A percentile compares a stretch with the other conserved stretches of the same genome.
These are phyloP conservation scores for Megaustenia siamemsis DNA, from an alignment of 2,888 invertebrate species.

Conservation along the genomic window DNA sequence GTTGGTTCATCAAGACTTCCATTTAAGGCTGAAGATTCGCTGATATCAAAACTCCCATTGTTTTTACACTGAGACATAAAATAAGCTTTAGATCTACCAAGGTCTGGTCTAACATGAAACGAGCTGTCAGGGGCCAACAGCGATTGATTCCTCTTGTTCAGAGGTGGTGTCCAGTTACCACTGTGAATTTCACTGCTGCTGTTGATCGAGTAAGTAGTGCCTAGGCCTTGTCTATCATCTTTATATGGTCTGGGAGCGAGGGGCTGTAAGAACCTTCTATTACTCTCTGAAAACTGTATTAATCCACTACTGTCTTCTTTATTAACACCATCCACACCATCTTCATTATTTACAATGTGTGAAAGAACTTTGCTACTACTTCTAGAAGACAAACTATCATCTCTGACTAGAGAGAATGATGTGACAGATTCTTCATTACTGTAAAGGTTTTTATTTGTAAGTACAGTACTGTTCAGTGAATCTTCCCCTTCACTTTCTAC, in stretches of 20 bases:
- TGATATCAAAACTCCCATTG: background rate
- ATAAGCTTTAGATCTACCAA: background rate
- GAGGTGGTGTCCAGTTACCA: background rate
- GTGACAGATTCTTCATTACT: background rate
- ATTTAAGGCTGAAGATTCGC: background rate
- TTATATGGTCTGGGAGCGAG: background rate
- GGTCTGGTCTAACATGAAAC: background rate
- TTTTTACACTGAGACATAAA: background rate
- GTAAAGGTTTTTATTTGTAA: background rate
- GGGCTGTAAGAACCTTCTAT: constrained; percentile 23
- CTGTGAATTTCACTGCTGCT: background rate
- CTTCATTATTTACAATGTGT: background rate
- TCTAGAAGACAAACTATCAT: background rate
- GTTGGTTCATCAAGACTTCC: constrained; percentile 1
- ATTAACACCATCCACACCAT: background rate
- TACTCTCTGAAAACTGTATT: constrained; percentile 27
- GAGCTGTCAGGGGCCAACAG: background rate
- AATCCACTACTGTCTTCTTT: background rate
- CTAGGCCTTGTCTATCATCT: background rate
- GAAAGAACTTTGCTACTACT: too few species aligned
- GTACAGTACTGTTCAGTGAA: background rate
- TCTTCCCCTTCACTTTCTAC: background rate
- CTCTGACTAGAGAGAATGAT: background rate
- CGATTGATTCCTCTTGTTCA: background rate
- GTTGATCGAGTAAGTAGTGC: background rate